phyloP scores from a whole-genome alignment of 2,888 invertebrate genomes.

The Eremobia ochroleuca region DNA sequence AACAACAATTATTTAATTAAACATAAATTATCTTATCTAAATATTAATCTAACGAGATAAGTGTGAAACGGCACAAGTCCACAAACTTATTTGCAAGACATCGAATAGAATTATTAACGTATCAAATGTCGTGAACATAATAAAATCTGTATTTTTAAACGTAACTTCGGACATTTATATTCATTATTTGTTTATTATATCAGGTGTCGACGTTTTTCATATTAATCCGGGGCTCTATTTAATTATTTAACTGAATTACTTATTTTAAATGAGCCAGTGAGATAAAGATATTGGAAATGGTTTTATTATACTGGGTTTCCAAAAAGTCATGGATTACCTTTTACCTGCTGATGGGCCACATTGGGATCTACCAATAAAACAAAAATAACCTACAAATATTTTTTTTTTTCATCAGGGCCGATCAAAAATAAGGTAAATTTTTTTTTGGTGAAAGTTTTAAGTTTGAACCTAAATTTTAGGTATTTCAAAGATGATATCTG shows the following conservation, averaged over 20 bases:
- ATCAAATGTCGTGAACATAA: conserved; percentile 54
- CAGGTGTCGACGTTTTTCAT: conserved; percentile 15
- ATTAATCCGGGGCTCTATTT: conserved; percentile 27
- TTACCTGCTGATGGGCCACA: no score
- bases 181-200: conserved; percentile 31
- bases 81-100: conserved; percentile 22
- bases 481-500: no score
- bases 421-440: no score
- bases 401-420: no score
- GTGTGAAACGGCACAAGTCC: conserved; percentile 34
- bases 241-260: background rate
- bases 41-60: conserved; percentile 32
- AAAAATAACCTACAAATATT: no score
- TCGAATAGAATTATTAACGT: conserved; percentile 34
- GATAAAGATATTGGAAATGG: conserved; percentile 5
- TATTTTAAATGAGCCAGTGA: conserved; percentile 8
- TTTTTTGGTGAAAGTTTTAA: no score
- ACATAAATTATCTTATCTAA: conserved; percentile 55
- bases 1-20: conserved; percentile 42
- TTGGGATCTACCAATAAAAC: no score
- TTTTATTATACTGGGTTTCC: no score
- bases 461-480: no score
- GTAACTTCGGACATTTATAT: conserved; percentile 24
- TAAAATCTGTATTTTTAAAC: conserved; percentile 33
- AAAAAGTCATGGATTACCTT: no score